A percentile compares a stretch with the other conserved stretches of the same genome.
These are phyloP conservation scores for Daubentonia madagascariensis DNA, from an alignment of 2,113 vertebrate genomes.

Conservation along the genomic window DNA sequence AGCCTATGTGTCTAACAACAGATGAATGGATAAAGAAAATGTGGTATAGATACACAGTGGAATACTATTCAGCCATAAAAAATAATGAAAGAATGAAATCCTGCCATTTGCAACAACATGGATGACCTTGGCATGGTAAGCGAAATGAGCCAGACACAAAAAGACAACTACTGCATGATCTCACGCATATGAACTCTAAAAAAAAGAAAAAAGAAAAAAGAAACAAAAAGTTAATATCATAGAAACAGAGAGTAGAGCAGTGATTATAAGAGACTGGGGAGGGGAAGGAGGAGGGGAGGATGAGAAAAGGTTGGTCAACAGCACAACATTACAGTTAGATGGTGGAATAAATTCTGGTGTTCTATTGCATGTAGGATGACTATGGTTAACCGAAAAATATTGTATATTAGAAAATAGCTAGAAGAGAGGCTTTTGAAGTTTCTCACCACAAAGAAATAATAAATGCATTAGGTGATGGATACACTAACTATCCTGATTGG, in stretches of 20 bases:
- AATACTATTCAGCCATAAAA: neutral
- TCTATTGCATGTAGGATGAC: neutral
- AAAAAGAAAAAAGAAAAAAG: neutral
- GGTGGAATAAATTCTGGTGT: neutral
- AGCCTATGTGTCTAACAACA: neutral
- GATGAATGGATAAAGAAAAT: neutral
- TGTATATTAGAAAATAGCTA: neutral
- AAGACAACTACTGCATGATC: neutral
- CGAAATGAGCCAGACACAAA: neutral
- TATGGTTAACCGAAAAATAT: neutral
- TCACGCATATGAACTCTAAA: neutral
- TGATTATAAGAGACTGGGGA: neutral
- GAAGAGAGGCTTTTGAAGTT: neutral
- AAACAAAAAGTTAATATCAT: neutral
- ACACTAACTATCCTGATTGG: neutral
- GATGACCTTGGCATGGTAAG: neutral
- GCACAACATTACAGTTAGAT: neutral
- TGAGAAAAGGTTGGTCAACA: neutral
- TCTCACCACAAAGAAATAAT: neutral
- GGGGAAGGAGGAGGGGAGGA: neutral
- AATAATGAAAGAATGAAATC: neutral
- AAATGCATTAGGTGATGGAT: neutral
- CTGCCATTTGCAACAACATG: neutral
- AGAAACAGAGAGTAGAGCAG: neutral
- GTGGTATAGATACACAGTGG: neutral